These are phyloP conservation scores for Channallabes apus DNA, from an alignment of 2,797 vertebrate species.

Conservation along the genomic window DNA sequence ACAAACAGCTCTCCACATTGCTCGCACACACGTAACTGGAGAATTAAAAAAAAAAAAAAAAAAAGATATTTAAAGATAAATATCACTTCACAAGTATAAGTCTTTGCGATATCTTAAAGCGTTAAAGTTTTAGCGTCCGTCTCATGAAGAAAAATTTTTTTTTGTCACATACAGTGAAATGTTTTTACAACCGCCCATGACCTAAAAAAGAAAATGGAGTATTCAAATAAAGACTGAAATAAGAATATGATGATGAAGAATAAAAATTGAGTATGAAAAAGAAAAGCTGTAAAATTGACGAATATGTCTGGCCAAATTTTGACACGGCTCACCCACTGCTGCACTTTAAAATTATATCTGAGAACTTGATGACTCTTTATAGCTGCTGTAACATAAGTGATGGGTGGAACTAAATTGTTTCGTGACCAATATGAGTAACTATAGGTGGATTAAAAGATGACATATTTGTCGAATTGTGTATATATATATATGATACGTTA, in stretches of 20 bases:
- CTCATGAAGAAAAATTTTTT: no score
- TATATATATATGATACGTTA: neutral
- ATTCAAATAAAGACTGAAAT: no score
- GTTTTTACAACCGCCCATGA: no score
- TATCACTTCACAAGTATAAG: constrained; percentile 24
- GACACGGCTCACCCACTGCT: no score
- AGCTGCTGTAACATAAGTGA: neutral
- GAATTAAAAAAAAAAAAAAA: neutral
- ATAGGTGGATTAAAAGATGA: neutral
- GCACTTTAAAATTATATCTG: neutral
- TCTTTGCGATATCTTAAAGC: neutral
- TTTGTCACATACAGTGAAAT: no score
- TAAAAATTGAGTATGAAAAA: no score
- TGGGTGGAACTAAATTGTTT: neutral
- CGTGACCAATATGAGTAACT: neutral
- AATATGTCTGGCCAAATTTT: no score
- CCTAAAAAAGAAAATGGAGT: no score
- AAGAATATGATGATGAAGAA: no score
- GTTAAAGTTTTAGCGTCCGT: neutral
- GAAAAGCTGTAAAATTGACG: no score
- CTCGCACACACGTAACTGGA: neutral
- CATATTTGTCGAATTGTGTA: neutral
- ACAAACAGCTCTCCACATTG: constrained; percentile 55
- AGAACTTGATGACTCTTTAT: neutral
- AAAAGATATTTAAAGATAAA: constrained; percentile 19